Evolutionary conservation across 2,888 invertebrate species (phyloP).

Genomic region (Epirrita christyi): DNA sequence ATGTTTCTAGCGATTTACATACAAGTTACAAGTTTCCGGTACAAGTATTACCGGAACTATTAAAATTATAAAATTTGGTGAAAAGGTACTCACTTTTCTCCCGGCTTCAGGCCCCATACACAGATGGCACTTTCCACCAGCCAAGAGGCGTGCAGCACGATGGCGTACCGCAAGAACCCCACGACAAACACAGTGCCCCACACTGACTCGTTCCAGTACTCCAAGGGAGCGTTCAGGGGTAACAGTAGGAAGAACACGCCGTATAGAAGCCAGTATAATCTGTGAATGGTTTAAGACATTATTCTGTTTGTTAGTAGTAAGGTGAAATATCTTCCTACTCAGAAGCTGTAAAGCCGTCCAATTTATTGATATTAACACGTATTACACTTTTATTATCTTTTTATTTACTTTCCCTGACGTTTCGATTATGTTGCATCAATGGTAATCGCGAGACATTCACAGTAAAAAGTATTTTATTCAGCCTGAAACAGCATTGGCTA

Average conservation of each 20-base stretch:
- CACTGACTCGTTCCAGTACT: constrained; percentile 91
- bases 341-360: too few relatives aligned
- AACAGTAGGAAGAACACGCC: constrained; percentile 86
- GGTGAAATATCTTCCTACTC: too few relatives aligned
- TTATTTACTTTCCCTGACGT: too few relatives aligned
- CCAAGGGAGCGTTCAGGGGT: constrained; percentile 90
- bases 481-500: too few relatives aligned
- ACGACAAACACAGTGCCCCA: constrained; percentile 86
- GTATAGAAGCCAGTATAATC: constrained; percentile 89
- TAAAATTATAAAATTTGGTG: background rate
- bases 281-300: constrained; percentile 52
- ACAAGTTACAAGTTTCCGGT: too few relatives aligned
- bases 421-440: too few relatives aligned
- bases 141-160: constrained; percentile 88
- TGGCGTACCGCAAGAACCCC: constrained; percentile 88
- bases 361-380: too few relatives aligned
- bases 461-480: too few relatives aligned
- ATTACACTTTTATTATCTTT: too few relatives aligned
- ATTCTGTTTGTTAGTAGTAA: background rate
- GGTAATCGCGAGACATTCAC: too few relatives aligned
- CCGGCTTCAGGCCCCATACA: constrained; percentile 89
- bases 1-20: too few relatives aligned
- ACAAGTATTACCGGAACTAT: too few relatives aligned
- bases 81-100: constrained; percentile 86
- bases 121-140: constrained; percentile 89